Conservation (phyloP, 2,888 invertebrate species). For the Phytoseiulus persimilis region DNA sequence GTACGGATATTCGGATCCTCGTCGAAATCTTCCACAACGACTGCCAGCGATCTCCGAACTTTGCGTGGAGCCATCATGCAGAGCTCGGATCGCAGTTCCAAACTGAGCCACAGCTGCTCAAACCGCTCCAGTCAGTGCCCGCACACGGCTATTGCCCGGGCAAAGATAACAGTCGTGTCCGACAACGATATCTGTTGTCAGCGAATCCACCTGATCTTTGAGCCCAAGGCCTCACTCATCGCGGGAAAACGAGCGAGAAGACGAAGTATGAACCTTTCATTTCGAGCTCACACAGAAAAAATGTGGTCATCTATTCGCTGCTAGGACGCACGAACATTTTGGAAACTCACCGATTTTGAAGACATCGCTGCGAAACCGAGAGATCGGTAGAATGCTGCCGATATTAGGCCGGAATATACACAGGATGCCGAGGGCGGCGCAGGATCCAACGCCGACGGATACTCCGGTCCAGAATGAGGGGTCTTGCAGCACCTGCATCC, state of each 20-base stretch:
- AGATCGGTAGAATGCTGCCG: background rate
- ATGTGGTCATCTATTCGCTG: background rate
- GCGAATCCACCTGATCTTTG: too few relatives aligned
- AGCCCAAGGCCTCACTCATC: too few relatives aligned
- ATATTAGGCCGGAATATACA: background rate
- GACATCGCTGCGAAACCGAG: background rate
- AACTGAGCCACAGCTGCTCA: too few relatives aligned
- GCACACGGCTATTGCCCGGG: background rate
- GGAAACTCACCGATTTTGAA: slow-evolving; percentile 5
- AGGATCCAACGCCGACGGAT: background rate
- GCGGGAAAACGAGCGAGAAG: too few relatives aligned
- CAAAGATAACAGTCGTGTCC: background rate
- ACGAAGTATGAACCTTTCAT: too few relatives aligned
- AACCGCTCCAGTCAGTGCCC: background rate
- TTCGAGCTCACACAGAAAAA: too few relatives aligned
- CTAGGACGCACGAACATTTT: background rate
- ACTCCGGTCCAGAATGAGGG: slow-evolving; percentile 14
- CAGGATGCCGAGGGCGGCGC: slow-evolving; percentile 1
- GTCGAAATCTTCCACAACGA: background rate
- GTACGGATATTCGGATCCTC: background rate
- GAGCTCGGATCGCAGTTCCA: too few relatives aligned
- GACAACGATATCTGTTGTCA: background rate
- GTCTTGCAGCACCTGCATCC: background rate
- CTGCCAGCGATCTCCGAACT: background rate
- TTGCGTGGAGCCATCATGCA: background rate